phyloP scores from a whole-genome alignment of 2,113 vertebrate genomes.

The Malurus melanocephalus region DNA sequence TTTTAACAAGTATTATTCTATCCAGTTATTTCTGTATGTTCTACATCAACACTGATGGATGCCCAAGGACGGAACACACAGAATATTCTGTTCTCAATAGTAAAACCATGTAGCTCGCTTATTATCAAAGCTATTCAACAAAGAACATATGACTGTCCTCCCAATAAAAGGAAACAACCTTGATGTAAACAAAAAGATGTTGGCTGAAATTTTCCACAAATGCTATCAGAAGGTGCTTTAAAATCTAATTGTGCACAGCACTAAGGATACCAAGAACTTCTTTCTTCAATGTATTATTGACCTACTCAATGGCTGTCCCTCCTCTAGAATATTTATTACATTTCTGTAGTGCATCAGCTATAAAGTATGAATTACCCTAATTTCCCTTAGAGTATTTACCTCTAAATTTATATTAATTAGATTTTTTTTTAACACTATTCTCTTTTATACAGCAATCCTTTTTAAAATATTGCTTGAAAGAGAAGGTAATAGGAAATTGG shows the following conservation, averaged over 20 bases:
- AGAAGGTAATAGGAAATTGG: not conserved
- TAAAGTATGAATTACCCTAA: not conserved
- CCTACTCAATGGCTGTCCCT: not conserved
- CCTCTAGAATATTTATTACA: not conserved
- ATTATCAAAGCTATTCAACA: not conserved
- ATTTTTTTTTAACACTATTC: not conserved
- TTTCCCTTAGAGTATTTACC: not conserved
- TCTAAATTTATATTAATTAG: not conserved
- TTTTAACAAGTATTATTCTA: not conserved
- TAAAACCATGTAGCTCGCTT: not conserved
- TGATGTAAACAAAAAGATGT: not conserved
- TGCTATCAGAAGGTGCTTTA: not conserved
- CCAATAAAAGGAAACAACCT: not conserved
- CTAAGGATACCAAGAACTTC: not conserved
- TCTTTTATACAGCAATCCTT: not conserved
- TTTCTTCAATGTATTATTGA: not conserved
- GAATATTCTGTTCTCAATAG: not conserved
- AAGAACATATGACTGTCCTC: not conserved
- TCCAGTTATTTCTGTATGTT: not conserved
- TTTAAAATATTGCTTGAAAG: not conserved
- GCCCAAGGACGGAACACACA: not conserved
- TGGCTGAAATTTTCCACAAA: not conserved
- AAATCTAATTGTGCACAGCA: not conserved
- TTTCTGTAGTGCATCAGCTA: not conserved
- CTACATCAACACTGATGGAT: not conserved